Conservation (phyloP, 1,140 invertebrate genomes). For the Drosophila sturtevanti region DNA sequence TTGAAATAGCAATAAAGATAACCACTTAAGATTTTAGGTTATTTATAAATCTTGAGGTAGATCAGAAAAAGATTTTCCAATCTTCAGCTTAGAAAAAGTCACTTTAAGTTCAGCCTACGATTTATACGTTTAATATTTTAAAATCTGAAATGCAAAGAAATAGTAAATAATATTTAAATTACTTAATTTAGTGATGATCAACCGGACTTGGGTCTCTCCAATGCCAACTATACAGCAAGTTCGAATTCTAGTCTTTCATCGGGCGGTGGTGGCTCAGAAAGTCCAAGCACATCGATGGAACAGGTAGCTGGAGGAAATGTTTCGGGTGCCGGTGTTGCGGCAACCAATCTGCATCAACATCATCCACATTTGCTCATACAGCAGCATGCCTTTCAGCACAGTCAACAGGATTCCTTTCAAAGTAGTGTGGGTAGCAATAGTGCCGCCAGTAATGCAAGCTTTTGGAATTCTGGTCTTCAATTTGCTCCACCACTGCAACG, state of each 20-base stretch:
- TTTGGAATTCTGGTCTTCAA: conserved; percentile 74
- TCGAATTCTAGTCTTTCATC: conserved; percentile 84
- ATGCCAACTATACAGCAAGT: conserved; percentile 77
- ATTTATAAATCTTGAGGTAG: no score
- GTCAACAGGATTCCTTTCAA: conserved; percentile 78
- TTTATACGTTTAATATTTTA: no score
- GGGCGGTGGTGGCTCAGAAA: conserved; percentile 84
- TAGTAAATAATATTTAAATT: no score
- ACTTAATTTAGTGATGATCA: conserved; percentile 70
- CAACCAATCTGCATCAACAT: conserved; percentile 54
- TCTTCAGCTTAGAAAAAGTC: no score
- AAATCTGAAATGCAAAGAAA: neutral
- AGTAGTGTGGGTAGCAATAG: conserved; percentile 55
- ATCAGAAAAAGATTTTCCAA: no score
- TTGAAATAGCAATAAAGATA: no score
- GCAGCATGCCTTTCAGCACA: conserved; percentile 70
- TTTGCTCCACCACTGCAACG: conserved; percentile 53
- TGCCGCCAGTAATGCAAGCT: conserved; percentile 65
- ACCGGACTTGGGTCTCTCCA: conserved; percentile 72
- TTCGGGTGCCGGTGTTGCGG: conserved; percentile 38
- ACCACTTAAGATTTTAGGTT: no score
- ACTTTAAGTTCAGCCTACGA: no score
- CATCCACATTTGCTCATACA: conserved; percentile 67
- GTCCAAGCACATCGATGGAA: conserved; percentile 85
- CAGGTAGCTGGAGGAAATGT: conserved; percentile 83